Percentiles rank a stretch among this genome's conserved stretches.
Evolutionary conservation across 2,113 vertebrate genomes (phyloP).

Genomic region (Pycnonotus jocosus): DNA sequence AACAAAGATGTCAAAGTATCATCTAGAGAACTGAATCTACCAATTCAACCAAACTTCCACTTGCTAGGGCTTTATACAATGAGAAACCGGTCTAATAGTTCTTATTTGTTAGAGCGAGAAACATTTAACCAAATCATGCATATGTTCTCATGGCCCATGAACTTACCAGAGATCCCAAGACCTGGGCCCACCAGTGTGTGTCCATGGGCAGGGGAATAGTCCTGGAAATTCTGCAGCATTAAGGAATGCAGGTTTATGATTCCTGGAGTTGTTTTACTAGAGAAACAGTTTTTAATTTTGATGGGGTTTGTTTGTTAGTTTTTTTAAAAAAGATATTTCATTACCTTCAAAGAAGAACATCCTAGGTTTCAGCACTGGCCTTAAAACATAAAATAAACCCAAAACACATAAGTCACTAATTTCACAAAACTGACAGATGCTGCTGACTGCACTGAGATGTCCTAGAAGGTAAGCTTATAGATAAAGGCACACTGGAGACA

Average conservation of each 20-base stretch:
- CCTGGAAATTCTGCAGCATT: neutral
- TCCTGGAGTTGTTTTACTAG: neutral
- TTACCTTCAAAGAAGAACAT: neutral
- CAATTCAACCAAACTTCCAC: neutral
- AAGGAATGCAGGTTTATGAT: neutral
- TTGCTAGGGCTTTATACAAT: neutral
- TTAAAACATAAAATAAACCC: neutral
- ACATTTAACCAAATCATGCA: neutral
- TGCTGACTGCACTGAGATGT: neutral
- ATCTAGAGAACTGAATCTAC: neutral
- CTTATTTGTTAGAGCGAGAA: neutral
- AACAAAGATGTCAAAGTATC: neutral
- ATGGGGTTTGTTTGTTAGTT: neutral
- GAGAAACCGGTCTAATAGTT: neutral
- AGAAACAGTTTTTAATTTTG: neutral
- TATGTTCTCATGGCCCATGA: rapidly evolving
- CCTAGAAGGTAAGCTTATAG: neutral
- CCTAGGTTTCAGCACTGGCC: neutral
- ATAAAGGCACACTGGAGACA: neutral
- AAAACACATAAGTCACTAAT: neutral
- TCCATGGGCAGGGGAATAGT: neutral
- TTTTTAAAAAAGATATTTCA: neutral
- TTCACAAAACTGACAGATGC: neutral
- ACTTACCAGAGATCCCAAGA: neutral
- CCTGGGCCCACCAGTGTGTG: rapidly evolving